A percentile compares a stretch with the other conserved stretches of the same genome.
These are phyloP conservation scores for Chitala chitala DNA, from an alignment of 2,113 vertebrate genomes.

Conservation along the genomic window DNA sequence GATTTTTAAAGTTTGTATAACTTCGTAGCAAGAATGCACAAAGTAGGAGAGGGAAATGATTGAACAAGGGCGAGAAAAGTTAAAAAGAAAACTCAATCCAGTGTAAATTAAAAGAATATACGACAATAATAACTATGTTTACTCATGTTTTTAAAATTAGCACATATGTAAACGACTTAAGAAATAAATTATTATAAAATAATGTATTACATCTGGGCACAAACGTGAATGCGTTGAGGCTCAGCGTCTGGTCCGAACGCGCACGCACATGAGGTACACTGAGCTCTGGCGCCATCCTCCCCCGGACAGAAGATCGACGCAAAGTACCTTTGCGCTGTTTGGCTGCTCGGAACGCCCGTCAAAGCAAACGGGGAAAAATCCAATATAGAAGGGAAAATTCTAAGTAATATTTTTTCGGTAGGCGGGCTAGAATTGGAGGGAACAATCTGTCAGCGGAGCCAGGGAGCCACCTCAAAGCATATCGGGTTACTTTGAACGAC, in stretches of 20 bases:
- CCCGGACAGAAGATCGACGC: slow-evolving; percentile 38
- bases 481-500: slow-evolving; percentile 97
- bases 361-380: slow-evolving; percentile 49
- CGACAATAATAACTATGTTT: too few species aligned
- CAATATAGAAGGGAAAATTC: slow-evolving; percentile 57
- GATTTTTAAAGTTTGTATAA: too few species aligned
- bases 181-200: too few species aligned
- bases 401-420: slow-evolving; percentile 67
- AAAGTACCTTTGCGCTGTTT: slow-evolving; percentile 50
- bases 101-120: too few species aligned
- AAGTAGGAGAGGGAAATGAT: too few species aligned
- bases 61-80: too few species aligned
- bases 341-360: slow-evolving; percentile 77
- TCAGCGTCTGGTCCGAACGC: slow-evolving; percentile 4
- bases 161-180: too few species aligned
- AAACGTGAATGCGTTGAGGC: slow-evolving; percentile 16
- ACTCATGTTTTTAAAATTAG: too few species aligned
- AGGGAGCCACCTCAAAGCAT: slow-evolving; percentile 86
- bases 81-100: too few species aligned
- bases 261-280: not conserved
- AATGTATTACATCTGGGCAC: not conserved
- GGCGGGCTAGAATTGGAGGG: slow-evolving; percentile 68
- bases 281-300: slow-evolving; percentile 58
- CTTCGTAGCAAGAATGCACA: not conserved
- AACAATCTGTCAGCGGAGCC: slow-evolving; percentile 79